Evolutionary conservation across 2,888 invertebrate species (phyloP), one percentile per base, ranked within the genome.

Genomic region (Busseola fusca): DNA sequence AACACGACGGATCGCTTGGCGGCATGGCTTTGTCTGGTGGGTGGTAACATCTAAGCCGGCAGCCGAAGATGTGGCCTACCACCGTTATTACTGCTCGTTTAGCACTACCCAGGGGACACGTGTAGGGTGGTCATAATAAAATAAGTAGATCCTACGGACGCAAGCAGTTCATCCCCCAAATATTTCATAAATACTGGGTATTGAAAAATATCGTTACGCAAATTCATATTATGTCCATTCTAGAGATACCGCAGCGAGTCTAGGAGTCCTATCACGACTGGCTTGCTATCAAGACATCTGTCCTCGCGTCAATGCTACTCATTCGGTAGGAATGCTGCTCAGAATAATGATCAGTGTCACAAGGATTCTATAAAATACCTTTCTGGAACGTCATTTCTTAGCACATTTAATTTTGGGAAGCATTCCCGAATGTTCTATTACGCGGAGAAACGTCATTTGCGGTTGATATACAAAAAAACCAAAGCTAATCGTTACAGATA

Each of bases 261-360:
- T 57, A 69, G 30, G 48, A 50, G 59, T 56, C 75, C 75, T 71
- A 69, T n/a, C n/a, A n/a, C n/a, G 54, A 64, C 45, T 59, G 7
- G 48, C 25, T 34, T 27, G 27, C 48, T 79, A 75, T 78, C 78
- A 3, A 30, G 42, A 57, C 79, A 79, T 79, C 79, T 72, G 79
- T 79, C 76, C 79, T 69, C 76, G 78, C 30, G 52, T 64, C 68
- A 54, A 72, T 57, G 64, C 64, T 60, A 64, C 60, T 73, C 66
- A 74, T 65, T 75, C 50, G 37, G 65, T 25, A 54, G 79, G 79
- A 76, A 79, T 79, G 72, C 76, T 64, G 66, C 21, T 48, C 27
- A 54, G 79, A 72, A 76, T 79, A 76, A 50, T 75, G 67, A 78
- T 78, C 57, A 75, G 64, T 48, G 45, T 56, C 57, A 74, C 70